Conservation (phyloP, 2,888 invertebrate genomes). For the Tribolium freemani region DNA sequence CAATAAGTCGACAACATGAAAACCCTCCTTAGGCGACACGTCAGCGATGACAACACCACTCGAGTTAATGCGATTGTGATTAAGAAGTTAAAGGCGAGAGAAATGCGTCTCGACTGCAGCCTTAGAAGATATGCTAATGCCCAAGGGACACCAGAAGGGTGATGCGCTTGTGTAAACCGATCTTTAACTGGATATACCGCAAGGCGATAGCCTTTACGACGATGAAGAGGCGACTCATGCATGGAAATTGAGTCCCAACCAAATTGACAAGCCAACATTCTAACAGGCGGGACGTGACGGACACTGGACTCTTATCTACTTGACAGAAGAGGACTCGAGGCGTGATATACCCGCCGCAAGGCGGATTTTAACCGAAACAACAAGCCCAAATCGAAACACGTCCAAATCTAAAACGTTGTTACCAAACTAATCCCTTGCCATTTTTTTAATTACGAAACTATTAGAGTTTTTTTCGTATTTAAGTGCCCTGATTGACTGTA, state of each 20-base stretch:
- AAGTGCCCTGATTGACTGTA: too few species aligned
- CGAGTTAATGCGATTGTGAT: slow-evolving; percentile 35
- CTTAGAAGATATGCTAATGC: slow-evolving; percentile 8
- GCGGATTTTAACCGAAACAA: not conserved
- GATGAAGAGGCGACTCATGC: slow-evolving; percentile 22
- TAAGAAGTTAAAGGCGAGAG: slow-evolving; percentile 16
- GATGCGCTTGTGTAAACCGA: slow-evolving; percentile 17
- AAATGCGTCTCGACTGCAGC: not conserved
- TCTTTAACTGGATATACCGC: slow-evolving; percentile 20
- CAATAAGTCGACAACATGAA: slow-evolving; percentile 35
- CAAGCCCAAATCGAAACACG: not conserved
- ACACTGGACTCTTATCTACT: slow-evolving; percentile 21
- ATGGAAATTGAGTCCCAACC: slow-evolving; percentile 31
- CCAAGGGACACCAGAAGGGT: not conserved
- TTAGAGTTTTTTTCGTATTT: too few species aligned
- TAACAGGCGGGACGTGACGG: slow-evolving; percentile 11
- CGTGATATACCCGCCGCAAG: not conserved
- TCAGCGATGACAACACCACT: slow-evolving; percentile 39
- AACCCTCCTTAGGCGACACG: slow-evolving; percentile 40
- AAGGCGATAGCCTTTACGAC: slow-evolving; percentile 35
- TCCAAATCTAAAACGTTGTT: not conserved
- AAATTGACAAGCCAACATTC: slow-evolving; percentile 19
- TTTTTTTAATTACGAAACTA: not conserved
- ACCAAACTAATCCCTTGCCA: not conserved
- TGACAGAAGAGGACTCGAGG: not conserved